Percentiles rank a stretch among this genome's conserved stretches.
These are phyloP conservation scores for Potorous gilbertii DNA, from an alignment of 2,797 vertebrate genomes.

Conservation along the genomic window DNA sequence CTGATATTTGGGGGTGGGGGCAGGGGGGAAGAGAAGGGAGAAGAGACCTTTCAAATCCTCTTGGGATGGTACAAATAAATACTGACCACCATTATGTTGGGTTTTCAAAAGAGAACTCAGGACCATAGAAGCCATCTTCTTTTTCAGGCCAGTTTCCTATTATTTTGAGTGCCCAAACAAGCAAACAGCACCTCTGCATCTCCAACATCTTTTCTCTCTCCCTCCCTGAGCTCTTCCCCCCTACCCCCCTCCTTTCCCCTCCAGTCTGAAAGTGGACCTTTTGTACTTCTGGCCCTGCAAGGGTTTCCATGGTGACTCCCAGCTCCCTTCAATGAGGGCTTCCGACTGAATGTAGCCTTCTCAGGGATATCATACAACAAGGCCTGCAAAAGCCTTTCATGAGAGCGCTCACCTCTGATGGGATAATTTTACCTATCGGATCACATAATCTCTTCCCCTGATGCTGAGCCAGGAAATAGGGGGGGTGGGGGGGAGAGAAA, in stretches of 20 bases:
- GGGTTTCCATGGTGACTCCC: conserved; percentile 69
- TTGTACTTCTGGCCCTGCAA: conserved; percentile 57
- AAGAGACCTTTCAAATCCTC: neutral
- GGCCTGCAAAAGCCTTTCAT: conserved; percentile 85
- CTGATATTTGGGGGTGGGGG: neutral
- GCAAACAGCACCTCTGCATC: neutral
- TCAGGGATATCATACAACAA: conserved; percentile 88
- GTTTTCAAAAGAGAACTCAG: neutral
- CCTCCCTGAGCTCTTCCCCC: neutral
- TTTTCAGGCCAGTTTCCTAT: neutral
- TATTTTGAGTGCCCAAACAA: neutral
- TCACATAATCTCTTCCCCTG: conserved; percentile 83
- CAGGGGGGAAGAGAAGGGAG: neutral
- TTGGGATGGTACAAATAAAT: neutral
- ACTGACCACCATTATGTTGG: neutral
- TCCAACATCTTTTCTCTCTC: neutral
- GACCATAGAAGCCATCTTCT: neutral
- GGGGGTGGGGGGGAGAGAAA: fast-evolving
- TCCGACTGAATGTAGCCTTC: conserved; percentile 79
- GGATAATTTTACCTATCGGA: conserved; percentile 85
- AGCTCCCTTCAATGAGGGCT: neutral
- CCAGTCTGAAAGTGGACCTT: conserved; percentile 35
- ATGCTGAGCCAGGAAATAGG: conserved; percentile 79
- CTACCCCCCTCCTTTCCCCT: neutral
- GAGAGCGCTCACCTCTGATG: conserved; percentile 79